Conservation (phyloP, 2,797 vertebrate genomes). For the Enteromius afrohamiltoni region DNA sequence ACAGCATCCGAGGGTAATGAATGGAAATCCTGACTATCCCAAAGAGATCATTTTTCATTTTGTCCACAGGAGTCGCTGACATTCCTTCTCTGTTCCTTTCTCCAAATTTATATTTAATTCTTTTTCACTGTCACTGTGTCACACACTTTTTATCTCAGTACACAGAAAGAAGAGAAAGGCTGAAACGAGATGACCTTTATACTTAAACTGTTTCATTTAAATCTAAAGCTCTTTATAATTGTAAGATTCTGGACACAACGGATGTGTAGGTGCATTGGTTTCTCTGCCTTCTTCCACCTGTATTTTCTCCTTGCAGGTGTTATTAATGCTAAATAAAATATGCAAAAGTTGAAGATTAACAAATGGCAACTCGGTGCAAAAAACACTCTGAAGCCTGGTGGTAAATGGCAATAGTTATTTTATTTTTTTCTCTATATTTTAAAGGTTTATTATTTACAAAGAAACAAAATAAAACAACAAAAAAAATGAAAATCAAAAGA, state of each 20-base stretch:
- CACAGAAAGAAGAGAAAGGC: constrained; percentile 9
- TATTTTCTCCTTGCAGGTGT: background rate
- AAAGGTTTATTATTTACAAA: constrained; percentile 89
- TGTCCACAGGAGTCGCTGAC: constrained; percentile 54
- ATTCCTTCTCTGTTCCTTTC: constrained; percentile 32
- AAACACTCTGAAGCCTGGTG: constrained; percentile 62
- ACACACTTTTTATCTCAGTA: constrained; percentile 19
- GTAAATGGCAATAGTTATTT: constrained; percentile 85
- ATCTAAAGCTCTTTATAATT: background rate
- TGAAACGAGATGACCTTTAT: background rate
- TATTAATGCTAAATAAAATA: background rate
- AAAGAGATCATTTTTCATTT: constrained; percentile 53
- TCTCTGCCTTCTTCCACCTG: background rate
- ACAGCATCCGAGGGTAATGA: constrained; percentile 63
- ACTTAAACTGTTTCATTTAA: background rate
- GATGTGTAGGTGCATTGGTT: background rate
- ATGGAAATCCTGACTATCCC: constrained; percentile 55
- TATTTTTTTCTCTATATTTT: constrained; percentile 82
- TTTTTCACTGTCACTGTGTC: background rate
- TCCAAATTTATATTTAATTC: constrained; percentile 42
- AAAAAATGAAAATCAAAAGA: constrained; percentile 69
- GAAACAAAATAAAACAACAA: constrained; percentile 74
- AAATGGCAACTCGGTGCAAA: constrained; percentile 52
- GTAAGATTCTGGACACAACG: background rate
- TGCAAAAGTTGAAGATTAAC: background rate